phyloP scores from a whole-genome alignment of 2,113 vertebrate genomes.

The Boulengeromyrus knoepffleri region DNA sequence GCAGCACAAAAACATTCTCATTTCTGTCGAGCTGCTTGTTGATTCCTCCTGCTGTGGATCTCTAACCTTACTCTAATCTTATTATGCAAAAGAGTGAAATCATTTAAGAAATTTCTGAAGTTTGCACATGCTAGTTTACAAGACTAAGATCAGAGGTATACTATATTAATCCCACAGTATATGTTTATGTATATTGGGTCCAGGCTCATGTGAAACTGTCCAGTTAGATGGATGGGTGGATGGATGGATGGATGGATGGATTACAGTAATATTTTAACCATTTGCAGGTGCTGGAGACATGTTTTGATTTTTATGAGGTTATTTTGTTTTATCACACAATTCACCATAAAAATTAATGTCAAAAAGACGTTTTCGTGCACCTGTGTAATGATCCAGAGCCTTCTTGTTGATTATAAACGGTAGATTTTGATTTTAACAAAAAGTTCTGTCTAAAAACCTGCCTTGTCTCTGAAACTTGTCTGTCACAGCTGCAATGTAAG shows the following conservation, averaged over 20 bases:
- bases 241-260: background rate
- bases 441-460: background rate
- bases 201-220: background rate
- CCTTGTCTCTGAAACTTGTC: background rate
- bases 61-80: background rate
- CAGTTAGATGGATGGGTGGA: background rate
- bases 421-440: background rate
- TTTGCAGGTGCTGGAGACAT: background rate
- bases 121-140: background rate
- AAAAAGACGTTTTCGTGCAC: background rate
- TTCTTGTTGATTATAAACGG: background rate
- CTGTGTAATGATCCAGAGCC: background rate
- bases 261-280: background rate
- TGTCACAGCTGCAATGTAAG: background rate
- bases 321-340: background rate
- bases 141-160: background rate
- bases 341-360: background rate
- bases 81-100: background rate
- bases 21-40: background rate
- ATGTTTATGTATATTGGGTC: background rate
- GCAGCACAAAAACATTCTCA: background rate
- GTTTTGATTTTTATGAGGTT: background rate
- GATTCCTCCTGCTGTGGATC: background rate
- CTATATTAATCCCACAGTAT: background rate
- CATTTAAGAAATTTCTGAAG: background rate